Conservation (phyloP, 2,113 vertebrate genomes). For the human region GRCh38 chr2:173086501-173087000, state of each 20-base stretch:
- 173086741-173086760: not conserved
- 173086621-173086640: slow-evolving; percentile 31
- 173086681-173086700: not conserved
- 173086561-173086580: slow-evolving; percentile 4
- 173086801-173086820: not conserved
- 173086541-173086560: slow-evolving; percentile 51
- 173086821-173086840: not conserved
- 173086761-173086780: not conserved
- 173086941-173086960: slow-evolving; percentile 16
- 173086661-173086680: not conserved
- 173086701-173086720: too few species aligned
- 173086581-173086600: not conserved
- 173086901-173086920: not conserved
- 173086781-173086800: not conserved
- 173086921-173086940: not conserved
- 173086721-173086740: not conserved
- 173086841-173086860: not conserved
- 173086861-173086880: not conserved
- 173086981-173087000: not conserved
- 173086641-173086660: not conserved
- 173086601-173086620: not conserved
- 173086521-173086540: slow-evolving; percentile 60
- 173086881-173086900: not conserved
- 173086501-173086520: slow-evolving; percentile 4
- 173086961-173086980: not conserved